Evolutionary conservation across 1,140 invertebrate genomes (phyloP).

Genomic region (Himalopsyche phryganea): DNA sequence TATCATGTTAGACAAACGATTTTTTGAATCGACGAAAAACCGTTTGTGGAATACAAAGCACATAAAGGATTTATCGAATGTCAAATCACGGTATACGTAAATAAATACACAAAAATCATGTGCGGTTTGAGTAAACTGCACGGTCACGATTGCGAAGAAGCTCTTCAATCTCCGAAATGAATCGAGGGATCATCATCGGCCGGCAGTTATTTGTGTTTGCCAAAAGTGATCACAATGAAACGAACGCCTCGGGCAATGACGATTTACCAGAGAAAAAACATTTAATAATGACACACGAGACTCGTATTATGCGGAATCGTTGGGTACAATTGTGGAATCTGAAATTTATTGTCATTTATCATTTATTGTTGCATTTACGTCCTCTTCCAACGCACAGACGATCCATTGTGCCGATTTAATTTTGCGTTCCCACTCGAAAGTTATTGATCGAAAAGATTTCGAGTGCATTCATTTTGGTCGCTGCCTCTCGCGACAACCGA

Average conservation of each 20-base stretch:
- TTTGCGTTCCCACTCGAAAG: slow-evolving; percentile 19
- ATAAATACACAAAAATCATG: not conserved
- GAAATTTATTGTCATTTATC: slow-evolving; percentile 23
- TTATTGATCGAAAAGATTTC: no score
- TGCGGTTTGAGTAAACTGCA: not conserved
- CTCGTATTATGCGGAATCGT: slow-evolving; percentile 8
- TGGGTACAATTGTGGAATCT: slow-evolving; percentile 16
- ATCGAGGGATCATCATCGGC: not conserved
- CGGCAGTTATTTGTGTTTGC: not conserved
- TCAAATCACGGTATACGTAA: not conserved
- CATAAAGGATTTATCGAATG: slow-evolving; percentile 1
- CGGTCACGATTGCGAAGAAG: not conserved
- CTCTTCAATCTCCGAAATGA: no score
- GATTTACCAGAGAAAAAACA: slow-evolving; percentile 2
- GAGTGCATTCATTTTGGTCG: no score
- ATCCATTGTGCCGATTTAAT: slow-evolving; percentile 16
- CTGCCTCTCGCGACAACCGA: not conserved
- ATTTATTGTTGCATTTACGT: slow-evolving; percentile 8
- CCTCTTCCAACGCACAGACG: not conserved
- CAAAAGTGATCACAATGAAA: slow-evolving; percentile 3
- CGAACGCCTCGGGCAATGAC: not conserved
- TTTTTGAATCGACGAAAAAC: not conserved
- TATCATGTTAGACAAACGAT: not conserved
- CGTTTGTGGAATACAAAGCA: not conserved
- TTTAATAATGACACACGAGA: slow-evolving; percentile 1